phyloP scores from a whole-genome alignment of 2,797 vertebrate species.

The Merluccius polli region DNA sequence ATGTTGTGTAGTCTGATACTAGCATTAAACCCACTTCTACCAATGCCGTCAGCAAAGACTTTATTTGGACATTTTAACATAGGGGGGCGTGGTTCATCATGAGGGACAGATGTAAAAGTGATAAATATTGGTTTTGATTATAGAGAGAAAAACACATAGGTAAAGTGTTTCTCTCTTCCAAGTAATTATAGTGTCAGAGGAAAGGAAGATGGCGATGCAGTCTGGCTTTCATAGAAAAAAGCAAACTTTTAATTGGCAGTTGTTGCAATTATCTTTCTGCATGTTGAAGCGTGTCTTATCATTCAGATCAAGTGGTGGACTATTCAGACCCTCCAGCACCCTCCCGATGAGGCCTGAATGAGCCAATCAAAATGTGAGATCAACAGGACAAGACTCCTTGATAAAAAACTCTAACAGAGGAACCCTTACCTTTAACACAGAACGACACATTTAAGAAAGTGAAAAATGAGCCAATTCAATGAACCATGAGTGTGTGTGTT shows the following conservation, averaged over 20 bases:
- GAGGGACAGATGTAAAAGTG: neutral
- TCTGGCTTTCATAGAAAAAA: neutral
- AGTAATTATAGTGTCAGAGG: neutral
- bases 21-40: neutral
- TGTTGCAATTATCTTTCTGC: neutral
- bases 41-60: neutral
- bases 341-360: neutral
- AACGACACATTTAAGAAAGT: neutral
- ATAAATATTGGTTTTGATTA: neutral
- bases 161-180: neutral
- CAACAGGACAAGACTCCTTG: neutral
- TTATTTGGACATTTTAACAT: neutral
- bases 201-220: neutral
- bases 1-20: no score
- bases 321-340: neutral
- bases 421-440: neutral
- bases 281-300: neutral
- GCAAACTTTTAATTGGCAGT: neutral
- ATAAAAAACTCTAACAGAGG: neutral
- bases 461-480: neutral
- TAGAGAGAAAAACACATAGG: neutral
- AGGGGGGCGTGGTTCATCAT: neutral
- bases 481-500: neutral
- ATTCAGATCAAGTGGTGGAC: neutral
- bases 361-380: neutral